phyloP scores from a whole-genome alignment of 2,888 invertebrate genomes.

The Drosophila quinaria region DNA sequence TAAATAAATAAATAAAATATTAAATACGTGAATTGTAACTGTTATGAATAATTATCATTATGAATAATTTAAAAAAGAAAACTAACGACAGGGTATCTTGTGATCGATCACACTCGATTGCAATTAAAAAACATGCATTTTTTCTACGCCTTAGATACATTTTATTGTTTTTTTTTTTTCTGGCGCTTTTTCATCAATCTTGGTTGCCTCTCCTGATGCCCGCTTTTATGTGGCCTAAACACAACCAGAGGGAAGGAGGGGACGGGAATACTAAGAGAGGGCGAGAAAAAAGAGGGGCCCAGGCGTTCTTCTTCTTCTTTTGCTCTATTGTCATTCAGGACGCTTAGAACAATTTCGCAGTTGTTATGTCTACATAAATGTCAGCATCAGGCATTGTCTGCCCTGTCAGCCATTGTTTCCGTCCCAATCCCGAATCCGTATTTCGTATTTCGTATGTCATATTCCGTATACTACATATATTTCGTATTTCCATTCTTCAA shows the following conservation, averaged over 20 bases:
- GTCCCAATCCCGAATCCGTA: constrained; percentile 37
- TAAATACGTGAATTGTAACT: too few relatives aligned
- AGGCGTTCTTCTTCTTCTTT: constrained; percentile 9
- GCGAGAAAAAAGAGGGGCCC: neutral
- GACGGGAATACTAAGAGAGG: neutral
- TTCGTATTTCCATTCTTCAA: constrained; percentile 20
- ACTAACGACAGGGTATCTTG: neutral
- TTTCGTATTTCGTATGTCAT: constrained; percentile 23
- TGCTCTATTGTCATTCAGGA: constrained; percentile 54
- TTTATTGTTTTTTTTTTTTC: constrained; percentile 71
- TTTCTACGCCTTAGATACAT: constrained; percentile 59
- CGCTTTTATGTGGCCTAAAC: constrained; percentile 53
- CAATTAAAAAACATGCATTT: constrained; percentile 1
- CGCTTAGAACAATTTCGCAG: constrained; percentile 63
- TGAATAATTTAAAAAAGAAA: too few relatives aligned
- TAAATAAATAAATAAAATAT: too few relatives aligned
- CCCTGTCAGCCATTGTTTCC: constrained; percentile 56
- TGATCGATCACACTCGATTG: neutral
- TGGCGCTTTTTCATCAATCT: constrained; percentile 77
- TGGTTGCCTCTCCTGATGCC: constrained; percentile 62
- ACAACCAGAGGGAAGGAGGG: neutral
- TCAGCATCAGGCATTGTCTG: constrained; percentile 78
- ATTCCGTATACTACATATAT: constrained; percentile 18
- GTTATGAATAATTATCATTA: too few relatives aligned
- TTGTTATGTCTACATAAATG: constrained; percentile 75